A percentile compares a stretch with the other conserved stretches of the same genome.
Evolutionary conservation across 2,888 invertebrate species (phyloP).

Genomic region (Hypsopygia costalis): DNA sequence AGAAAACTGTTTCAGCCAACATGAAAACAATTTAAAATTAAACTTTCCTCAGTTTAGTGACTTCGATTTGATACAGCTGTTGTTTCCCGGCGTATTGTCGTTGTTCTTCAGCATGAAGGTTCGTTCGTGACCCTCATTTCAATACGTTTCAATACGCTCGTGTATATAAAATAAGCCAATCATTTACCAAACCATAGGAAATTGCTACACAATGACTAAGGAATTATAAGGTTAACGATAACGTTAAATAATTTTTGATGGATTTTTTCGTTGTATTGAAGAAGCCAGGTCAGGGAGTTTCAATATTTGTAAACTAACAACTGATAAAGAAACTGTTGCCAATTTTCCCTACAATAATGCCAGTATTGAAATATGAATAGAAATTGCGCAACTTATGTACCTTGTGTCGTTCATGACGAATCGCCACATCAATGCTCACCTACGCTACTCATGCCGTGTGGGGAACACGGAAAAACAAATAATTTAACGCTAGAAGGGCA

Average conservation of each 20-base stretch:
- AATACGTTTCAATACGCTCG: slow-evolving; percentile 20
- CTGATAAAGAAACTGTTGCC: background rate
- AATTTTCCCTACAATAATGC: background rate
- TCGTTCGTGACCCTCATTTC: slow-evolving; percentile 20
- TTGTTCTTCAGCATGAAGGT: slow-evolving; percentile 13
- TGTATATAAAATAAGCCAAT: slow-evolving; percentile 16
- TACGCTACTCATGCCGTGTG: slow-evolving; percentile 31
- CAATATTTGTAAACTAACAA: slow-evolving; percentile 1
- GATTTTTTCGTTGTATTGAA: slow-evolving; percentile 3
- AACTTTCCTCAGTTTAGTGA: slow-evolving; percentile 19
- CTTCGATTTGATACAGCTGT: slow-evolving; percentile 21
- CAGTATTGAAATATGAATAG: slow-evolving; percentile 6
- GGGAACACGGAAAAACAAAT: slow-evolving; percentile 41
- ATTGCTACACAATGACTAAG: slow-evolving; percentile 7
- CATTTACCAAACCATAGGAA: slow-evolving; percentile 15
- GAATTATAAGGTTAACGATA: slow-evolving; percentile 8
- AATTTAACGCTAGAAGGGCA: slow-evolving; percentile 16
- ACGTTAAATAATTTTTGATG: background rate
- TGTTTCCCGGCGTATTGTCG: slow-evolving; percentile 18
- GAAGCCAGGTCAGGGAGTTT: background rate
- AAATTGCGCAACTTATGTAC: slow-evolving; percentile 9
- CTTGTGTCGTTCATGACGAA: slow-evolving; percentile 19
- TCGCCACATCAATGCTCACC: slow-evolving; percentile 27
- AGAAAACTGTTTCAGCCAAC: slow-evolving; percentile 13
- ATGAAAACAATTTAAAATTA: slow-evolving; percentile 22